phyloP scores from a whole-genome alignment of 2,797 vertebrate genomes.

The Furcifer pardalis region DNA sequence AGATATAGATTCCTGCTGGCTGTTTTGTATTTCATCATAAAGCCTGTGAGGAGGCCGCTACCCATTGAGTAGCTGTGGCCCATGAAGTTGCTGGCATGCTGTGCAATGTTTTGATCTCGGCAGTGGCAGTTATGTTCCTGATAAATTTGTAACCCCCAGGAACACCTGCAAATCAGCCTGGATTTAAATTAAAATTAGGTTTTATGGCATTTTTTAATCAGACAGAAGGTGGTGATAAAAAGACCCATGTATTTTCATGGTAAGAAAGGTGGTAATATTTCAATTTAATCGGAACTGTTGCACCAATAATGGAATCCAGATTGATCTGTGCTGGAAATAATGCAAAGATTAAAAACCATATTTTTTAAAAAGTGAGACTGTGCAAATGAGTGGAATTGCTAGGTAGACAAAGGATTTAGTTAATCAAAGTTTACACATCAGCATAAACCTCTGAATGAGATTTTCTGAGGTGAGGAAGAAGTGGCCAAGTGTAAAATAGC shows the following conservation, averaged over 20 bases:
- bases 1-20: constrained; percentile 90
- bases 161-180: constrained; percentile 88
- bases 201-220: constrained; percentile 89
- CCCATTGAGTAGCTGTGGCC: constrained; percentile 87
- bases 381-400: constrained; percentile 56
- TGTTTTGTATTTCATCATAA: constrained; percentile 91
- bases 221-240: constrained; percentile 86
- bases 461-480: constrained; percentile 30
- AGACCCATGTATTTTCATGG: constrained; percentile 81
- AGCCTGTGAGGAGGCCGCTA: constrained; percentile 87
- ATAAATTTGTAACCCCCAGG: constrained; percentile 88
- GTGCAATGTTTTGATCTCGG: constrained; percentile 91
- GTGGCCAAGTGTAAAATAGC: constrained; percentile 11
- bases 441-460: constrained; percentile 51
- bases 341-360: constrained; percentile 78
- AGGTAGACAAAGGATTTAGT: constrained; percentile 50
- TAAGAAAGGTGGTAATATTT: constrained; percentile 85
- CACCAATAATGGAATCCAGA: constrained; percentile 83
- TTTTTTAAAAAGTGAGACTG: constrained; percentile 72
- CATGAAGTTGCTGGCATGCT: constrained; percentile 86
- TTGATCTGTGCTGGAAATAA: constrained; percentile 78
- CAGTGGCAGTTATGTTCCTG: constrained; percentile 90
- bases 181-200: constrained; percentile 90
- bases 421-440: constrained; percentile 54
- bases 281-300: constrained; percentile 82